Evolutionary conservation across 2,888 invertebrate species (phyloP).

Genomic region (Drosophila macrospina): DNA sequence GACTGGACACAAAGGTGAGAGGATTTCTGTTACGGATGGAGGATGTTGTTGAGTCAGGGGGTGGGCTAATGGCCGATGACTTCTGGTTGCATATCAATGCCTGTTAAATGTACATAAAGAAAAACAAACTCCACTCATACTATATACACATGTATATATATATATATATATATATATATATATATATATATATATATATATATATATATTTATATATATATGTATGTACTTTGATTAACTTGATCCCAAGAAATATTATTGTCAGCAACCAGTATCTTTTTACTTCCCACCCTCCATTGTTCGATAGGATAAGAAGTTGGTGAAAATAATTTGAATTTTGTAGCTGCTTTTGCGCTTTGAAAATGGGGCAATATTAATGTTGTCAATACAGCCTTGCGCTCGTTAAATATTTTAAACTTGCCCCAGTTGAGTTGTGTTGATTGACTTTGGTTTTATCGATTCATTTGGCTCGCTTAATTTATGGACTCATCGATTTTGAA

Average conservation of each 20-base stretch:
- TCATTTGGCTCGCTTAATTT: not conserved
- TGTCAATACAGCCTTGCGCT: constrained; percentile 1
- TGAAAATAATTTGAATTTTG: not conserved
- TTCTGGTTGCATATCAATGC: constrained; percentile 3
- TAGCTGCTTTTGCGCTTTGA: not conserved
- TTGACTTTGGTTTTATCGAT: constrained; percentile 2
- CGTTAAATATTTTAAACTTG: constrained; percentile 2
- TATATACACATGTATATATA: not conserved
- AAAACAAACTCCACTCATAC: constrained; percentile 3
- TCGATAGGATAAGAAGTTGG: not conserved
- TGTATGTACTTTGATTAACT: not conserved
- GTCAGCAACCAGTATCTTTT: not conserved
- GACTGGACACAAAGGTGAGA: constrained; percentile 31
- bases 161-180: not conserved
- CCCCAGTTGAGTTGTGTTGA: not conserved
- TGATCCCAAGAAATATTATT: not conserved
- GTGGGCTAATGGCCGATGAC: constrained; percentile 22
- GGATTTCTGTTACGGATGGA: constrained; percentile 10
- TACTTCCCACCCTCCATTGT: not conserved
- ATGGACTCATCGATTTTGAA: not conserved
- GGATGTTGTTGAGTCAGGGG: constrained; percentile 14
- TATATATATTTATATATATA: constrained; percentile 1
- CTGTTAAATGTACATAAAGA: not conserved
- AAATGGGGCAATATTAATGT: constrained; percentile 7
- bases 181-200: not conserved